Evolutionary conservation across 2,113 vertebrate species (phyloP), one percentile per base, ranked within the genome.

Genomic region (Spermophilus dauricus): DNA sequence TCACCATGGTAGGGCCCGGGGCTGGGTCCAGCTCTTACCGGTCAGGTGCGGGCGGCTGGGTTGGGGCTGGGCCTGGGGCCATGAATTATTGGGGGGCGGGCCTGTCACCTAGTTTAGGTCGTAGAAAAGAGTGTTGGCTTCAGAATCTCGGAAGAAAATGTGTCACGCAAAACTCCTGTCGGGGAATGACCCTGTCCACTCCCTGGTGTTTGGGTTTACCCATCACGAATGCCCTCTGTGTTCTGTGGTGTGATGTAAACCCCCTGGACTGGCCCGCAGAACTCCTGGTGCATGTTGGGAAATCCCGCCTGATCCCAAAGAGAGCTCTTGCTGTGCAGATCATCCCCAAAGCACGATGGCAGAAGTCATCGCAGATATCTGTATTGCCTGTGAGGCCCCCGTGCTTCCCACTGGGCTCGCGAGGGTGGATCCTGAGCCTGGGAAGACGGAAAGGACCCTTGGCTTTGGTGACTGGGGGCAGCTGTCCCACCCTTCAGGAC

Each of bases 1-100:
- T 99, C 98, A 99, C 99, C 2, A 99, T 99, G 99, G 99, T 99
- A 98, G 3, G 0, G 4, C 18, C 51, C 14, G 34, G 83, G 69
- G 30, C 26, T 20, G 22, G 70, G 39, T 28, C 16, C 26, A 1
- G 20, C 51, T 34, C n/a, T 56, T 83, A 34, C 32, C 83, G 53
- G 53, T 53, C 0, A 13, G 37, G n/a, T 22, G 45, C 69, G 78
- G 70, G 45, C 69, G 73, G 70, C 12, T 34, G 5, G 26, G 26
- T 26, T 32, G 32, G 72, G n/a, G 65, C 8, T 1, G 2, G 14
- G 16, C 34, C 39, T 0, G 8, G 30, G 42, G 0, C n/a, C 0
- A 0, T 51, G 61, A 53, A 73, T 69, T 67, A 48, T 30, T 20
- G n/a, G 65, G 3, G 45, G 45, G 45, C 8, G 45, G 8, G 14